Evolutionary conservation across 2,888 invertebrate genomes (phyloP), one percentile per base, ranked within the genome.

Genomic region (Lasiommata megera): DNA sequence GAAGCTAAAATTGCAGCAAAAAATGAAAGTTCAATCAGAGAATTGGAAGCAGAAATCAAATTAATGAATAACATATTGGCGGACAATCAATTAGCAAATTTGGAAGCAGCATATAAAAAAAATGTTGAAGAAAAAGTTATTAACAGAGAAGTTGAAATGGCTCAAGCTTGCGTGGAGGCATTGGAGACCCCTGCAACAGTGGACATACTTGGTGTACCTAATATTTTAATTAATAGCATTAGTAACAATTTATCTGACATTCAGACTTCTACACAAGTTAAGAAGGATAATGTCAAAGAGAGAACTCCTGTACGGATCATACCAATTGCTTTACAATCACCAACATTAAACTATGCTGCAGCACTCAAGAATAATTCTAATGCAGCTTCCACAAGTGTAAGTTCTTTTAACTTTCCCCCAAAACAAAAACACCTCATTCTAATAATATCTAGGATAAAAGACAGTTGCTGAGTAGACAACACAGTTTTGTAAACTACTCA

Each of bases 21-120:
- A 67, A 85, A 84, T 72, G 91, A 91, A 64, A 67, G 67, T 44
- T 80, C 74, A 11, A 84, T 91, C 11, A 77, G 84, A 63, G 89
- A 89, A 63, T 70, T 91, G 6, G 88, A 88, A 65, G 78, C 84
- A 44, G 91, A 91, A 75, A 87, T 91, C 23, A 87, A 82, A 50
- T 85, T 88, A 68, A 90, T 91, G 82, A 82, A 77, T 56, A 66
- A 76, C 3, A 88, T 91, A 61, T 68, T 91, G 37, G 76, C 84
- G 56, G 88, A 89, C 16, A 87, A 84, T 58, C 88, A 88, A 54
- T 70, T 79, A 6, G 63, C 73, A 29, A 87, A 88, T 36, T 70
- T 89, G 37, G 75, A 84, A 53, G 60, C 64, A 11, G 69, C 79
- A 36, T 82, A 82, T 56, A 77, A 81, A 34, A 81, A 74, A 63